Percentiles rank a stretch among this genome's conserved stretches.
Evolutionary conservation across 2,888 invertebrate genomes (phyloP).

Genomic region (Tetranychus truncatus): DNA sequence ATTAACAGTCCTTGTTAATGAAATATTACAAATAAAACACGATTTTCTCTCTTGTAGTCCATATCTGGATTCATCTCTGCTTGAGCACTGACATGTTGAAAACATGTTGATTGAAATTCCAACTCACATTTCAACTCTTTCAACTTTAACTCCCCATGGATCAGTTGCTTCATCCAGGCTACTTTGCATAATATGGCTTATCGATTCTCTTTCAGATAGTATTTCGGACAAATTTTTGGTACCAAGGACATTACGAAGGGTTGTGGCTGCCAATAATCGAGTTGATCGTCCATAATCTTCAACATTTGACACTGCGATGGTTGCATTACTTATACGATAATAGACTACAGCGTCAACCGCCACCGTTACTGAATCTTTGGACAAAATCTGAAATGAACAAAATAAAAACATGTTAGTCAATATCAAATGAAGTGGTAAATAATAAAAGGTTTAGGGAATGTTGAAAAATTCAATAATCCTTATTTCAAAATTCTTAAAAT

Average conservation of each 20-base stretch:
- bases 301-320: constrained; percentile 89
- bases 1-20: too few relatives aligned
- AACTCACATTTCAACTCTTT: constrained; percentile 85
- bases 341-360: constrained; percentile 31
- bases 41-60: too few relatives aligned
- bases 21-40: too few relatives aligned
- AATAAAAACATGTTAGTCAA: neutral
- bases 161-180: constrained; percentile 74
- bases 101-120: neutral
- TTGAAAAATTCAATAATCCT: neutral
- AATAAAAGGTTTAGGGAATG: neutral
- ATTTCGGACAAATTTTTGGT: constrained; percentile 89
- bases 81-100: too few relatives aligned
- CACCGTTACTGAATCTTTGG: constrained; percentile 30
- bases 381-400: constrained; percentile 25
- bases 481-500: too few relatives aligned
- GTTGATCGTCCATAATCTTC: constrained; percentile 52
- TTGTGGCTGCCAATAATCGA: constrained; percentile 47
- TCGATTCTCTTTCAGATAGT: constrained; percentile 78
- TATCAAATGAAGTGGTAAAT: neutral
- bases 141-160: constrained; percentile 85
- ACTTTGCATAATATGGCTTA: constrained; percentile 74
- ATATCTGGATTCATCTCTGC: too few relatives aligned
- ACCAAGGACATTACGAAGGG: constrained; percentile 59
- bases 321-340: constrained; percentile 66